Conservation (phyloP, 2,797 vertebrate species). For the Rhadinocentrus ornatus region DNA sequence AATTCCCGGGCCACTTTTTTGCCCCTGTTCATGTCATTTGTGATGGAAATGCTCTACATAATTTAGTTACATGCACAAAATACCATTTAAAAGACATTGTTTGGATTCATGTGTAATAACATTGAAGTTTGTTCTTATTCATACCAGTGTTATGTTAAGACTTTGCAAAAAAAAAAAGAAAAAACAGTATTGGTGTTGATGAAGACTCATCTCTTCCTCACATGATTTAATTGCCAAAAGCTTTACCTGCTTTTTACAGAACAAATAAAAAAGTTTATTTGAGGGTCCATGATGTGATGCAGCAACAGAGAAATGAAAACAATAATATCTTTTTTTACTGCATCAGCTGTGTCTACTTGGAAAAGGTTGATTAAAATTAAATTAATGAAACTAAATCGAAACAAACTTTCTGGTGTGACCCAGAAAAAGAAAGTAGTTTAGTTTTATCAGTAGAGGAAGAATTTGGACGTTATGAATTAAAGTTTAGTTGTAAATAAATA, state of each 20-base stretch:
- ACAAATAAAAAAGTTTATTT: slow-evolving; percentile 36
- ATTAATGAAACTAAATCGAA: slow-evolving; percentile 43
- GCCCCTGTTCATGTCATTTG: too few relatives aligned
- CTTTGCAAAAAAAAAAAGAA: not conserved
- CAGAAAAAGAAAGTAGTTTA: slow-evolving; percentile 9
- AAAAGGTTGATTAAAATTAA: slow-evolving; percentile 23
- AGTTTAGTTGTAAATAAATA: too few relatives aligned
- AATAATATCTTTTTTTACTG: slow-evolving; percentile 51
- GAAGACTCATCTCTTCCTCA: slow-evolving; percentile 40
- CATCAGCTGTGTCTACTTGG: slow-evolving; percentile 48
- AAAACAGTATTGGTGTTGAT: slow-evolving; percentile 2
- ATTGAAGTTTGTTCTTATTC: not conserved
- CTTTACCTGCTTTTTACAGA: slow-evolving; percentile 29
- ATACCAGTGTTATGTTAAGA: slow-evolving; percentile 9
- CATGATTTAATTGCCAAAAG: slow-evolving; percentile 45
- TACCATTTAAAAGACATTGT: too few relatives aligned
- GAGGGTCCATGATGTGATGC: slow-evolving; percentile 25
- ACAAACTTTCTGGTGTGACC: slow-evolving; percentile 25
- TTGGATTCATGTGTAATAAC: too few relatives aligned
- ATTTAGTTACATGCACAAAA: too few relatives aligned
- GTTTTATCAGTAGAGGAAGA: slow-evolving; percentile 1
- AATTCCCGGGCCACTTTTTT: too few relatives aligned
- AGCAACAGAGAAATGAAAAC: slow-evolving; percentile 22
- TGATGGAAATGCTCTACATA: not conserved
- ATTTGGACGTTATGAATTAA: not conserved